A percentile compares a stretch with the other conserved stretches of the same genome.
phyloP scores from a whole-genome alignment of 1,140 invertebrate species.

The Polypedilum pembai region DNA sequence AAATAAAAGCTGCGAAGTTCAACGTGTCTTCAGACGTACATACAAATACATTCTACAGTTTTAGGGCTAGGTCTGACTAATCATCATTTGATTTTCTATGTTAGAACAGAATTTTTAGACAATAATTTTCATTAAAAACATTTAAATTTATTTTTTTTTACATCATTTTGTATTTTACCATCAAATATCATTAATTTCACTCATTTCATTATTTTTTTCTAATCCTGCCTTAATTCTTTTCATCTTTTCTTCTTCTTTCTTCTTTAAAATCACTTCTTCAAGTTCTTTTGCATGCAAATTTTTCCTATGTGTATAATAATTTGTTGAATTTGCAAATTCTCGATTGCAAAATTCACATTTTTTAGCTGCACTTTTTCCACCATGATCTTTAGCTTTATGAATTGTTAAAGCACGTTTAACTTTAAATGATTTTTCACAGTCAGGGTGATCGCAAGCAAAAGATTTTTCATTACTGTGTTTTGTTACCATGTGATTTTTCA shows the following conservation, averaged over 20 bases:
- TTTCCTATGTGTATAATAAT: constrained; percentile 30
- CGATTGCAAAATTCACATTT: constrained; percentile 28
- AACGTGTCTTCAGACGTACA: too few species aligned
- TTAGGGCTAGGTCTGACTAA: too few species aligned
- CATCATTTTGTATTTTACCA: too few species aligned
- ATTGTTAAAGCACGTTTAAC: constrained; percentile 30
- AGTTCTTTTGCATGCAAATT: constrained; percentile 29
- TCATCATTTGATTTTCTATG: too few species aligned
- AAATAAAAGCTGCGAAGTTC: too few species aligned
- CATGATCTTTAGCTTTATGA: constrained; percentile 26
- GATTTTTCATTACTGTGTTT: not conserved
- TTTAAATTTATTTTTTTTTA: too few species aligned
- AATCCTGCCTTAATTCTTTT: constrained; percentile 29
- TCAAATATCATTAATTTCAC: too few species aligned
- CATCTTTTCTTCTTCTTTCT: constrained; percentile 2
- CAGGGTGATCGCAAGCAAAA: constrained; percentile 15
- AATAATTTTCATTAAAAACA: too few species aligned
- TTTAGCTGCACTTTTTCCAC: not conserved
- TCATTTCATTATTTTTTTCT: not conserved
- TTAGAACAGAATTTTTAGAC: too few species aligned
- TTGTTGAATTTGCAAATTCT: constrained; percentile 28
- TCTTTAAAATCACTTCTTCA: not conserved
- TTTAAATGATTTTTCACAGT: constrained; percentile 27
- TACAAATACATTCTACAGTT: too few species aligned
- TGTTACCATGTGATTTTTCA: constrained; percentile 28